A percentile compares a stretch with the other conserved stretches of the same genome.
Conservation (phyloP, 2,797 vertebrate genomes). For the Neostethus bicornis region DNA sequence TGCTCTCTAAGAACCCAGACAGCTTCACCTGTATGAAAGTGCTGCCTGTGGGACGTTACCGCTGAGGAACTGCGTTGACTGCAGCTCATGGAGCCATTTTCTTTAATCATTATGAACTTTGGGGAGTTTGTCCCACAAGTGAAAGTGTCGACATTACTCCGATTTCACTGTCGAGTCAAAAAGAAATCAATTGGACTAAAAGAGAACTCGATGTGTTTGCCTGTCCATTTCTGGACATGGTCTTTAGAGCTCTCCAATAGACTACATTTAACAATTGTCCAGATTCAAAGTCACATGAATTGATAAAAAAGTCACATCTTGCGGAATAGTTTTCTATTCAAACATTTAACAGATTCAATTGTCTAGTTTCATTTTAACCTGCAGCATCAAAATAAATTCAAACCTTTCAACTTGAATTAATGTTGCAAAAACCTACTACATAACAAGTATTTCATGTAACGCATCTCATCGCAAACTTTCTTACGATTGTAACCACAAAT, state of each 20-base stretch:
- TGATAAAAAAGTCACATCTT: background rate
- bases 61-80: constrained; percentile 72
- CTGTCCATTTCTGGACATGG: background rate
- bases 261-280: background rate
- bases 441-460: background rate
- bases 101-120: constrained; percentile 47
- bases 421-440: background rate
- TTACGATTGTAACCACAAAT: constrained; percentile 1
- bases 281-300: constrained; percentile 1
- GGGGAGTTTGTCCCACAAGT: constrained; percentile 30
- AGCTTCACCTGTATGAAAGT: constrained; percentile 92
- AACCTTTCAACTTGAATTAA: constrained; percentile 7
- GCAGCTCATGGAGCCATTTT: constrained; percentile 29
- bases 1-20: constrained; percentile 90
- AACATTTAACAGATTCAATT: constrained; percentile 10
- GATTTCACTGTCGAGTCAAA: constrained; percentile 42
- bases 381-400: constrained; percentile 31
- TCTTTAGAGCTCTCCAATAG: background rate
- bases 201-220: constrained; percentile 5
- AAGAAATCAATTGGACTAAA: constrained; percentile 40
- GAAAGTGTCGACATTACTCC: constrained; percentile 40
- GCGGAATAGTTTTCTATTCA: constrained; percentile 6
- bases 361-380: constrained; percentile 49
- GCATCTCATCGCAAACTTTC: background rate
- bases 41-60: constrained; percentile 90